Base-by-base conservation (phyloP, 2,113 vertebrate species). In the Scophthalmus maximus region DNA sequence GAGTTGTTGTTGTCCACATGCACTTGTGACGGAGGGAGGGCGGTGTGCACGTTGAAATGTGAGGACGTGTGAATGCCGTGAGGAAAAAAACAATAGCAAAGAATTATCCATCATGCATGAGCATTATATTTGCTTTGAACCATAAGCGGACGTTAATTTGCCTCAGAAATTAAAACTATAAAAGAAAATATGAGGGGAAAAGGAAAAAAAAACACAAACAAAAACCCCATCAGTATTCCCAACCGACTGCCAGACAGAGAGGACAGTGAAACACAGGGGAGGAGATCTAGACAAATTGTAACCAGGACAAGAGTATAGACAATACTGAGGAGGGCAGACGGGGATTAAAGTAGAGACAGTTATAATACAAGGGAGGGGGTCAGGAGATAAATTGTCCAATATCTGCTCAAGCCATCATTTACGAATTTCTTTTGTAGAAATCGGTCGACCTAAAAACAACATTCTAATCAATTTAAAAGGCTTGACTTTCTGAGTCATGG, bases 371-470 rank as follows among this genome's bases (percentile, higher is more conserved):
- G 73, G 59, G 59, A 73, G 89, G 83, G 87, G 83, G 79, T 52
- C 4, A 76, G 84, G 88, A n/a, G 57, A 53, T 64, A 85, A 79
- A 88, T 94, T 93, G 94, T 95, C 94, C 94, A 87, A 92, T 86
- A 90, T 76, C 83, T 81, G 87, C 90, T 92, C 86, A 88, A 83
- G 91, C 89, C 87, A 90, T 80, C 89, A 47, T 83, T 88, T 73
- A 91, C 87, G 86, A 91, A 88, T 78, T 82, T n/a, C n/a, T n/a
- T 50, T 49, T 58, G 61, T 66, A 79, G 79, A 71, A 81, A 79
- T 51, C 53, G 51, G 23, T 74, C 38, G 15, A 65, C 6, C 59
- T 82, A 79, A 83, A 83, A 89, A 90, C 38, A 79, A 86, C 86
- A 76, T 87, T 87, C 80, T 77, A 84, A 67, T 73, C 5, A 83